A percentile compares a stretch with the other conserved stretches of the same genome.
phyloP scores from a whole-genome alignment of 64 coral and sea anemone genomes.

The Orbicella faveolata region DNA sequence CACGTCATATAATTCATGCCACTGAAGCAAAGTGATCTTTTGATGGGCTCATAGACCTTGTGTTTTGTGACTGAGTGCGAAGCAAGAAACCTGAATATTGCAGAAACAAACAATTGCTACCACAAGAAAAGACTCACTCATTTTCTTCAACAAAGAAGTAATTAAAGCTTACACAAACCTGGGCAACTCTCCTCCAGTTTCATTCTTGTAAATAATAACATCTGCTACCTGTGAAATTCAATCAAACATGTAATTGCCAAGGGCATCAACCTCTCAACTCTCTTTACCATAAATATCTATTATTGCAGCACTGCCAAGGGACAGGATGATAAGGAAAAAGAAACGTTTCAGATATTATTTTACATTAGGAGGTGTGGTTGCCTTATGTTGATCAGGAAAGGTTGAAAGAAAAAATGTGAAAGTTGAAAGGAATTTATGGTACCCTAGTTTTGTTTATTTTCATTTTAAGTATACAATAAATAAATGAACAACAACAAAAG shows the following conservation, averaged over 20 bases:
- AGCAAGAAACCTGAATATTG: too few species aligned
- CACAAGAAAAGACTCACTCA: background rate
- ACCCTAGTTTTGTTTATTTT: background rate
- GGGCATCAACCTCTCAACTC: too few species aligned
- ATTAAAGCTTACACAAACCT: conserved; percentile 38
- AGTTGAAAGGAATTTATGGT: too few species aligned
- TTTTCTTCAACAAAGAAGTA: background rate
- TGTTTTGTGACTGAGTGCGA: too few species aligned
- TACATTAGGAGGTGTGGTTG: too few species aligned
- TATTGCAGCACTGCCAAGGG: too few species aligned
- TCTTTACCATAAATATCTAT: too few species aligned
- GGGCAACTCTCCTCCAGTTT: conserved; percentile 81
- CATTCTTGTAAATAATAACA: conserved; percentile 89
- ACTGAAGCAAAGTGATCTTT: too few species aligned
- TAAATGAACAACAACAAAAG: background rate
- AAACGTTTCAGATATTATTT: background rate
- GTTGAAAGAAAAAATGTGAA: background rate
- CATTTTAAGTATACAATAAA: background rate
- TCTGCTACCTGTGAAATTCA: conserved; percentile 82
- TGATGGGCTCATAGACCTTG: too few species aligned
- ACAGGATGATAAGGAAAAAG: background rate
- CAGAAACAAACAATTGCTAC: too few species aligned
- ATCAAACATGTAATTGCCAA: too few species aligned
- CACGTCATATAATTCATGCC: too few species aligned
- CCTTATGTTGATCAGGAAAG: background rate